Conservation (phyloP, 2,888 invertebrate genomes). For the Rugalucina vietnamica region DNA sequence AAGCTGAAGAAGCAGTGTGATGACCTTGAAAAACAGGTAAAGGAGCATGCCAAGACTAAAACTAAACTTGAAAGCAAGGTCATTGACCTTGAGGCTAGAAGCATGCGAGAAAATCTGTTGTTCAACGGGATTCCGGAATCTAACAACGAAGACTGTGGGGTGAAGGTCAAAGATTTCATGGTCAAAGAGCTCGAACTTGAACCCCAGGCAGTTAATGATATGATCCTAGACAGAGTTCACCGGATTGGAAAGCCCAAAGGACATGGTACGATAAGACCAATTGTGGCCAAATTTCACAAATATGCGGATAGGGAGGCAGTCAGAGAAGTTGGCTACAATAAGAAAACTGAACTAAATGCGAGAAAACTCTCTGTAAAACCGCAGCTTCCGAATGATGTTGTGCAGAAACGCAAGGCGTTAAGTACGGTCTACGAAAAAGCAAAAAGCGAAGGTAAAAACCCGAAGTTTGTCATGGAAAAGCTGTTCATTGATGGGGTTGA, state of each 20-base stretch:
- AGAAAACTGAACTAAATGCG: background rate
- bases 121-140: background rate
- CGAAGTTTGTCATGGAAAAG: background rate
- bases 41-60: background rate
- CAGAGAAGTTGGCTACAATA: background rate
- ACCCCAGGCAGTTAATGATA: background rate
- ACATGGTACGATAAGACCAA: background rate
- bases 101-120: background rate
- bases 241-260: background rate
- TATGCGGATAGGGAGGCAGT: background rate
- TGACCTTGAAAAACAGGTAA: background rate
- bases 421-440: background rate
- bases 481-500: background rate
- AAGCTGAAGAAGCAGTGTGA: too few relatives aligned
- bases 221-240: background rate
- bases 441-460: background rate
- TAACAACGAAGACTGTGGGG: background rate
- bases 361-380: background rate
- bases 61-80: background rate
- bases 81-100: background rate
- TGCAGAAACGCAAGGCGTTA: background rate
- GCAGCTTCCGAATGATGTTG: background rate
- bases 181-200: background rate
- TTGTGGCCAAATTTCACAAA: background rate
- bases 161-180: background rate